Conservation (phyloP, 92 coral and sea anemone species). For the Epizoanthus fatuus region DNA sequence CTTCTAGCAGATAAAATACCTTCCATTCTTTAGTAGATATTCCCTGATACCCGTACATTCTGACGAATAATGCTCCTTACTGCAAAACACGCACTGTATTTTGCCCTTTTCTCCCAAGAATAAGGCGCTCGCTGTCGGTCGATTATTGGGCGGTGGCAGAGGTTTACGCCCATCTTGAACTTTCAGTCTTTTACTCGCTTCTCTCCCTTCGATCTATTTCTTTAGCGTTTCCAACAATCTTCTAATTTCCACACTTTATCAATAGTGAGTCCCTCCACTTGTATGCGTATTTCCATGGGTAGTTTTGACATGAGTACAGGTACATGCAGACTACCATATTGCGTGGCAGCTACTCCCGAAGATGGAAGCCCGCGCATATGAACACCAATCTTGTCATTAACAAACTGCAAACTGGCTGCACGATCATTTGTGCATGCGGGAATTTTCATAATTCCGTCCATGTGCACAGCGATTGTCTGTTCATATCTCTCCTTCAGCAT, state of each 20-base stretch:
- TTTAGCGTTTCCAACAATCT: conserved; percentile 50
- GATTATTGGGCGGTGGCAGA: too few relatives aligned
- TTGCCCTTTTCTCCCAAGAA: too few relatives aligned
- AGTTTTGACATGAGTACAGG: conserved; percentile 58
- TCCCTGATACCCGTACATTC: conserved; percentile 37
- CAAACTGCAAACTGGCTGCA: conserved; percentile 38
- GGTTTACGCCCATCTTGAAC: too few relatives aligned
- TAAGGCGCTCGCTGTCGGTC: too few relatives aligned
- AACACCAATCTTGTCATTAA: conserved; percentile 54
- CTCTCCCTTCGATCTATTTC: conserved; percentile 62
- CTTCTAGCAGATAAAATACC: conserved; percentile 38
- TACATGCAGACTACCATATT: conserved; percentile 64
- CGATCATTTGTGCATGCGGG: conserved; percentile 19
- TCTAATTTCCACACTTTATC: conserved; percentile 61
- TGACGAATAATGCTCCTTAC: conserved; percentile 47
- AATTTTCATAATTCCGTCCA: conserved; percentile 68
- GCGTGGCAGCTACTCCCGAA: conserved; percentile 46
- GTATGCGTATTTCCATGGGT: conserved; percentile 54
- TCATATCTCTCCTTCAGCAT: conserved; percentile 5
- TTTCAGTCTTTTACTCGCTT: conserved; percentile 51
- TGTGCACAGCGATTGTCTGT: not conserved
- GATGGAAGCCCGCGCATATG: conserved; percentile 60
- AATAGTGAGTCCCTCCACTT: conserved; percentile 51
- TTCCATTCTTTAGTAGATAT: not conserved
- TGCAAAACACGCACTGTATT: conserved; percentile 33